These are phyloP conservation scores for Lateolabrax maculatus DNA, from an alignment of 2,797 vertebrate species.

Conservation along the genomic window DNA sequence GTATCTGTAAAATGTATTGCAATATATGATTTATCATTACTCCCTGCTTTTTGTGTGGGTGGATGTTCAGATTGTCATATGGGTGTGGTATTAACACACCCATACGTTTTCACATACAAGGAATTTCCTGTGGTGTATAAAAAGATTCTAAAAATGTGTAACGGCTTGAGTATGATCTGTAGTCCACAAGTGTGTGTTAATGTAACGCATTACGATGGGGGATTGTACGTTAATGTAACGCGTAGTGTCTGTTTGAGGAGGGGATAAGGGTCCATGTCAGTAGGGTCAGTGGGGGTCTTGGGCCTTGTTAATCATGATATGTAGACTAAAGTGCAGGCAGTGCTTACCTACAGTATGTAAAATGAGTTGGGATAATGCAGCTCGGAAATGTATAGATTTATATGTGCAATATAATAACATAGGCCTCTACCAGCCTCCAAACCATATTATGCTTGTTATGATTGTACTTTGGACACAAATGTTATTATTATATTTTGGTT, in stretches of 20 bases:
- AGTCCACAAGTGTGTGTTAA: too few species aligned
- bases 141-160: too few species aligned
- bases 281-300: too few species aligned
- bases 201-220: too few species aligned
- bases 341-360: not conserved
- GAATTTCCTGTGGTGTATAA: too few species aligned
- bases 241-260: too few species aligned
- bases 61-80: not conserved
- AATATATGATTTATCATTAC: not conserved
- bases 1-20: not conserved
- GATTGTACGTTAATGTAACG: too few species aligned
- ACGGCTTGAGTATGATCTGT: too few species aligned
- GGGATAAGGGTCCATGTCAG: too few species aligned
- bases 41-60: not conserved
- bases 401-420: too few species aligned
- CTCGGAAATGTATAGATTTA: not conserved
- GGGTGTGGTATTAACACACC: slow-evolving; percentile 1
- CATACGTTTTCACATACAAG: too few species aligned
- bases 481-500: not conserved
- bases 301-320: too few species aligned
- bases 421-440: not conserved
- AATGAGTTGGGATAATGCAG: not conserved
- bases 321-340: not conserved
- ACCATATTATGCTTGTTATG: not conserved
- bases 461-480: not conserved